A percentile compares a stretch with the other conserved stretches of the same genome.
phyloP scores from a whole-genome alignment of 2,888 invertebrate species.

The Erpobdella octoculata region DNA sequence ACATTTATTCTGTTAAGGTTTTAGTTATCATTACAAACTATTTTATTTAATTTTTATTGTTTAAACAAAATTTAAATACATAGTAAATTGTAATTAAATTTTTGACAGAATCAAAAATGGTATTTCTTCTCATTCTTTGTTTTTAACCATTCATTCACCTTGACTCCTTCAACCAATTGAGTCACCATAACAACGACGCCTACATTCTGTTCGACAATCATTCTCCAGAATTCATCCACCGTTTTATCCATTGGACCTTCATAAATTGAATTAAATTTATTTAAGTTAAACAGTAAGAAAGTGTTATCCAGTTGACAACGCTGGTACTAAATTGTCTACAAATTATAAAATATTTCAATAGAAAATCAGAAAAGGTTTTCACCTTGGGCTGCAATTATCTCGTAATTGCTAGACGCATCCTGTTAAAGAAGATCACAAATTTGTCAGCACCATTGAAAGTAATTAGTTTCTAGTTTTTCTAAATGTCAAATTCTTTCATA shows the following conservation, averaged over 20 bases:
- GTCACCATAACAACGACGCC: background rate
- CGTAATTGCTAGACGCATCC: background rate
- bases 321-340: background rate
- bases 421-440: background rate
- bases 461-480: no score
- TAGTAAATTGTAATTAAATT: no score
- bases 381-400: background rate
- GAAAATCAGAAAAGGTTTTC: no score
- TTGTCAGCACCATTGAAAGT: no score
- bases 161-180: background rate
- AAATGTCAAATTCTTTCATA: no score
- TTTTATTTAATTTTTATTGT: no score
- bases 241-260: background rate
- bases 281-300: background rate
- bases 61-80: no score
- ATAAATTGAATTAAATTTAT: background rate
- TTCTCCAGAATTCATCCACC: background rate
- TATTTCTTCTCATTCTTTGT: background rate
- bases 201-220: slow-evolving; percentile 4
- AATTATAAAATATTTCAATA: background rate
- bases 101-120: no score
- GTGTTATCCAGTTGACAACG: background rate
- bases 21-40: no score
- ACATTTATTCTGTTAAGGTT: slow-evolving; percentile 2
- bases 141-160: background rate